phyloP scores from a whole-genome alignment of 2,113 vertebrate genomes.

The Potamarius usumacintae region DNA sequence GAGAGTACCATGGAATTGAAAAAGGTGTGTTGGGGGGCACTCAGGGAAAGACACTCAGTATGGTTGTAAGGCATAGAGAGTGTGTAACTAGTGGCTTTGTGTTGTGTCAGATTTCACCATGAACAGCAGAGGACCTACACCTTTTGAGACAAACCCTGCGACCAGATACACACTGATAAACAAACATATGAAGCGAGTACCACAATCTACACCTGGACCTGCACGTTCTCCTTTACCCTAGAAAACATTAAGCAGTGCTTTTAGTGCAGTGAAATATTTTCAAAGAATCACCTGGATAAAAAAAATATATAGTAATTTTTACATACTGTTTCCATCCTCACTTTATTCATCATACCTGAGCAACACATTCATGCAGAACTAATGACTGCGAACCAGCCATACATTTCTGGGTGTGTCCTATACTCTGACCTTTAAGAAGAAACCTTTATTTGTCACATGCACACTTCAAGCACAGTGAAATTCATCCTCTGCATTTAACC shows the following conservation, averaged over 20 bases:
- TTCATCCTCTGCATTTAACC: too few relatives aligned
- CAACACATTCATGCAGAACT: conserved; percentile 45
- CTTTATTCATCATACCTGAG: conserved; percentile 27
- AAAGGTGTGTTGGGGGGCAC: not conserved
- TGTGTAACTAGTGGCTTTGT: not conserved
- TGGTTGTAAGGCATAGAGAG: not conserved
- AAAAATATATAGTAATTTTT: not conserved
- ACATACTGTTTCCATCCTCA: not conserved
- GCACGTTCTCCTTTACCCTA: not conserved
- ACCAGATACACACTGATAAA: not conserved
- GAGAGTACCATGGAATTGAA: not conserved
- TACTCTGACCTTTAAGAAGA: conserved; percentile 48
- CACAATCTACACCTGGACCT: not conserved
- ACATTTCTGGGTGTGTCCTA: conserved; percentile 52
- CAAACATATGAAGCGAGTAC: not conserved
- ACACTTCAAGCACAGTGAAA: too few relatives aligned
- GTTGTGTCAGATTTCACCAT: not conserved
- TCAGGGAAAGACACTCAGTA: not conserved
- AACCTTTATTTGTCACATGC: too few relatives aligned
- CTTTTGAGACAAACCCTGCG: not conserved
- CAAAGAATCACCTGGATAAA: not conserved
- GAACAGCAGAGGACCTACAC: not conserved
- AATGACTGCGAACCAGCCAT: conserved; percentile 41
- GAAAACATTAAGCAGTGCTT: not conserved
- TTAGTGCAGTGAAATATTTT: not conserved